Evolutionary conservation across 2,113 vertebrate genomes (phyloP), one percentile per base, ranked within the genome.

Genomic region (Callithrix jacchus): DNA sequence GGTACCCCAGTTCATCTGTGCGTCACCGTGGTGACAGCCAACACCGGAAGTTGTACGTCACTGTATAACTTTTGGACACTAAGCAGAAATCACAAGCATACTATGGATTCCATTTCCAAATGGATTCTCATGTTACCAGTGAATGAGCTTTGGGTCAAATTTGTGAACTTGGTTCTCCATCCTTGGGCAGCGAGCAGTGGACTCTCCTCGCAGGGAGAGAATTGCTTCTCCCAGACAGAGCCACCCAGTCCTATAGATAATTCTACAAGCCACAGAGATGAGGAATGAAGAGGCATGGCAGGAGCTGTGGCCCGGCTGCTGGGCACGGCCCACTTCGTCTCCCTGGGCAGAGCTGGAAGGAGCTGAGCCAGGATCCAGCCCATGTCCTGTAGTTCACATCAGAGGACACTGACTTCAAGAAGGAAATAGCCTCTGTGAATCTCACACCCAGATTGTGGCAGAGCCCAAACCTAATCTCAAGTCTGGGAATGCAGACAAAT

Each of bases 11-110:
- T 42, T 49, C 6, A 40, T 79, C 45, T 45, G 42, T 58, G 42
- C 66, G n/a, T 96, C 77, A 4, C 89, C 95, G 66, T 97, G 93
- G 97, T 6, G 56, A 97, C 95, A 82, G 94, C 94, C 95, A 93
- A 16, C 96, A 74, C 68, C 97, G 92, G 96, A 95, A 83, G 89
- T 81, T 35, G 12, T 40, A 1, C 47, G 79, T 96, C 47, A 92
- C 87, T 87, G 88, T 96, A 49, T 85, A 79, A 95, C 96, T 92
- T 77, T 54, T 87, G 80, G 96, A 80, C 95, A 66, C 52, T 0
- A 20, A 68, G 56, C 79, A 95, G 90, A 92, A 95, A 66, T 93
- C 93, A 47, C 87, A 66, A 23, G 58, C 12, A 61, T 4, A 3
- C 91, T 77, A 5, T 32, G 79, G 58, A 66, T 58, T 85, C 74